phyloP scores from a whole-genome alignment of 1,140 invertebrate species.

The Drosophila nannoptera region DNA sequence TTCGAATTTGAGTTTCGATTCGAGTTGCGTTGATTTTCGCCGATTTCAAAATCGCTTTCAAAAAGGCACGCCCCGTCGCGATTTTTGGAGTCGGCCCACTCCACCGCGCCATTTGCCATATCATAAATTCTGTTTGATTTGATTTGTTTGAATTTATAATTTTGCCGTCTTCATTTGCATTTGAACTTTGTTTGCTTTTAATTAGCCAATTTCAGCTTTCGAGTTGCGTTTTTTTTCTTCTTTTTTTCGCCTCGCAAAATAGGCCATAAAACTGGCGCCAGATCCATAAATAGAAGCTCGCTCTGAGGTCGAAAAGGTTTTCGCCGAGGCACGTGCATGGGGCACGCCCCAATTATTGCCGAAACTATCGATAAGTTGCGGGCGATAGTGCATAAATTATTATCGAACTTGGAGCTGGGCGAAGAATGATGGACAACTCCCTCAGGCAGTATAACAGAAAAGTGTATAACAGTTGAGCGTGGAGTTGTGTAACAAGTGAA shows the following conservation, averaged over 20 bases:
- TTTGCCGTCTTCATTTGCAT: conserved; percentile 54
- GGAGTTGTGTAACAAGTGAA: too few species aligned
- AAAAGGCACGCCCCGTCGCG: conserved; percentile 10
- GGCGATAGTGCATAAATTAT: too few species aligned
- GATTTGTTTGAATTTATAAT: conserved; percentile 23
- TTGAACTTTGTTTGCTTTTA: conserved; percentile 53
- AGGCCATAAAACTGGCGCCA: conserved; percentile 24
- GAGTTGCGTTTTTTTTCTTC: conserved; percentile 7
- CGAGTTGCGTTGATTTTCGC: too few species aligned
- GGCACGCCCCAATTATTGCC: not conserved
- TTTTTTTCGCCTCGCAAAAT: conserved; percentile 13
- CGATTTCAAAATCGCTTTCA: not conserved
- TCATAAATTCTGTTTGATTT: conserved; percentile 48
- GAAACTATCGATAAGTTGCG: too few species aligned
- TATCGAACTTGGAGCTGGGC: too few species aligned
- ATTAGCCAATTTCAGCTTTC: conserved; percentile 45
- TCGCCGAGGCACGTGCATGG: not conserved
- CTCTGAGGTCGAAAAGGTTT: conserved; percentile 4
- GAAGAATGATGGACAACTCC: too few species aligned
- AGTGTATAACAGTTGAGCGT: too few species aligned
- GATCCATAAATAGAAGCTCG: conserved; percentile 28
- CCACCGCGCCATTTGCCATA: conserved; percentile 32
- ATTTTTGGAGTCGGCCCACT: conserved; percentile 31
- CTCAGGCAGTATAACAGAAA: too few species aligned
- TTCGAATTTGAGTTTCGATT: conserved; percentile 44